phyloP scores from a whole-genome alignment of 2,113 vertebrate species.

The Cettia cetti region DNA sequence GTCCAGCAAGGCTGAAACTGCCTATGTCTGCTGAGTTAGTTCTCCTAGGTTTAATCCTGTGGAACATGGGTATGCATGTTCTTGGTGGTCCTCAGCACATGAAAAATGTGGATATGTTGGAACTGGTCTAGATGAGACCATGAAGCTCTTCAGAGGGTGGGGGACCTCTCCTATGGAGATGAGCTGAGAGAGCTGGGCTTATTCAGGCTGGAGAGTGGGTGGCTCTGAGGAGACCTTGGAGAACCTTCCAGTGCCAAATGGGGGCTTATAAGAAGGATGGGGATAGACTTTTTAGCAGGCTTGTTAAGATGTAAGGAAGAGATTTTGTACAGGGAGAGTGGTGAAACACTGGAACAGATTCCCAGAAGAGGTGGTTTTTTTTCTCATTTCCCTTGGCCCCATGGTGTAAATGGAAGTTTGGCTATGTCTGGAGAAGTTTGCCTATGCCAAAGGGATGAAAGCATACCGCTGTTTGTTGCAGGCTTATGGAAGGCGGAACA shows the following conservation, averaged over 20 bases:
- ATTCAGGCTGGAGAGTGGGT: not conserved
- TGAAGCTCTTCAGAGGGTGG: not conserved
- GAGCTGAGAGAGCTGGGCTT: not conserved
- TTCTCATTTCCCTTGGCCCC: not conserved
- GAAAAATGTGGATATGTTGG: not conserved
- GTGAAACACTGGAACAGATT: not conserved
- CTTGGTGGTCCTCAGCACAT: not conserved
- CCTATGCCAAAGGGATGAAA: not conserved
- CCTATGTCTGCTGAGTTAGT: fast-evolving
- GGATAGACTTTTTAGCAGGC: not conserved
- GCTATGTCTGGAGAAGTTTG: not conserved
- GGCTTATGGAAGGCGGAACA: not conserved
- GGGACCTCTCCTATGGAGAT: not conserved
- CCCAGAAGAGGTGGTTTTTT: not conserved
- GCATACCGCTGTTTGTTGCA: not conserved
- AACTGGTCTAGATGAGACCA: not conserved
- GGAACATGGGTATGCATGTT: not conserved
- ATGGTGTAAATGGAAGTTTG: not conserved
- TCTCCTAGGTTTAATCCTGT: not conserved
- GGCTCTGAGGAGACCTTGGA: not conserved
- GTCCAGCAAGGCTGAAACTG: not conserved
- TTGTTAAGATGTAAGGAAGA: not conserved
- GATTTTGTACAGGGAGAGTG: not conserved
- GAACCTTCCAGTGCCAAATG: not conserved
- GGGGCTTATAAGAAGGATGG: not conserved